Percentiles rank a stretch among this genome's conserved stretches.
phyloP scores from a whole-genome alignment of 2,888 invertebrate species.

The Aphelenchoides bicaudatus region DNA sequence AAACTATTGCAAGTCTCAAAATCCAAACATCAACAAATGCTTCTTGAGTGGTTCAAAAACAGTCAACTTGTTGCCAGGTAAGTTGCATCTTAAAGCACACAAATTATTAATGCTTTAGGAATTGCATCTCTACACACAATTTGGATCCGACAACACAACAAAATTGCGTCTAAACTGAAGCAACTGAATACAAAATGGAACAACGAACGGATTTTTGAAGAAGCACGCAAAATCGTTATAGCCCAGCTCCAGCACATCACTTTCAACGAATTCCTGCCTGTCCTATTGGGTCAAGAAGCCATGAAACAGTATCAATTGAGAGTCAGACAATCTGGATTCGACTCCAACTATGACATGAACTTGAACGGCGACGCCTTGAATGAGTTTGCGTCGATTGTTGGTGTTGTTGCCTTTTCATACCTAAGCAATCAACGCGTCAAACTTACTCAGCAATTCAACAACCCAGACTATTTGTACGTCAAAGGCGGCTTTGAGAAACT shows the following conservation, averaged over 20 bases:
- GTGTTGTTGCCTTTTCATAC: conserved; percentile 40
- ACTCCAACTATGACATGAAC: conserved; percentile 67
- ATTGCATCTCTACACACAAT: conserved; percentile 55
- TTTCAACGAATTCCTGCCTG: conserved; percentile 61
- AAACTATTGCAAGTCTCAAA: conserved; percentile 31
- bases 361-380: conserved; percentile 77
- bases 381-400: conserved; percentile 55
- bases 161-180: conserved; percentile 46
- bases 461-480: conserved; percentile 54
- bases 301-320: conserved; percentile 33
- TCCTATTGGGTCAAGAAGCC: conserved; percentile 50
- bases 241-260: conserved; percentile 67
- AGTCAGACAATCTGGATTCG: conserved; percentile 64
- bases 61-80: conserved; percentile 56
- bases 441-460: conserved; percentile 52
- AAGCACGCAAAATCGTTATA: conserved; percentile 62
- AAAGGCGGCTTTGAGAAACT: conserved; percentile 50
- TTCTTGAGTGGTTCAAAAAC: conserved; percentile 47
- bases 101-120: too few species aligned
- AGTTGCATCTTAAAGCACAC: too few species aligned
- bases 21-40: conserved; percentile 25
- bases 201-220: conserved; percentile 60
- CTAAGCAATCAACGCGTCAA: conserved; percentile 22
- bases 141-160: conserved; percentile 59
- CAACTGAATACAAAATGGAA: conserved; percentile 58